Conservation (phyloP, 2,888 invertebrate species). For the Agelastica alni region DNA sequence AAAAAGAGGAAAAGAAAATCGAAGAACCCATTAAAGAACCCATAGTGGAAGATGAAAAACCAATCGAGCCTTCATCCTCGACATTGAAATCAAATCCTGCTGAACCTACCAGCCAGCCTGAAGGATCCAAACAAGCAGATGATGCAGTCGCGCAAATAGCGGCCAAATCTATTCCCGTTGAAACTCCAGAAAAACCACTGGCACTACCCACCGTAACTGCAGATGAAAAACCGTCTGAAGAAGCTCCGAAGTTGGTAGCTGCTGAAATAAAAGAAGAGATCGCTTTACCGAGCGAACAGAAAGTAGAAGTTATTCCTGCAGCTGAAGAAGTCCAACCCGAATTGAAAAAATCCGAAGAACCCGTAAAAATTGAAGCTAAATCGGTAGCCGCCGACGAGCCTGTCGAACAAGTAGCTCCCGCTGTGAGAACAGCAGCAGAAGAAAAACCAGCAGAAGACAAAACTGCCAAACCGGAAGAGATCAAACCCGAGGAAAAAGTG, state of each 20-base stretch:
- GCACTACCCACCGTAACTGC: constrained; percentile 51
- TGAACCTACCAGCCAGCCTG: constrained; percentile 30
- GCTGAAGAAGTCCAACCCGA: constrained; percentile 42
- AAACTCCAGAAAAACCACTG: constrained; percentile 51
- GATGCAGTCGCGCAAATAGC: constrained; percentile 48
- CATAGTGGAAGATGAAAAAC: constrained; percentile 33
- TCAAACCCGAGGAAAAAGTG: constrained; percentile 20
- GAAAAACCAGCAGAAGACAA: constrained; percentile 45
- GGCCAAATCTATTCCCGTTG: constrained; percentile 48
- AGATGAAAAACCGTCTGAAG: constrained; percentile 37
- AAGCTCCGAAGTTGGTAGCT: constrained; percentile 31
- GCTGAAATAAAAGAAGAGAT: constrained; percentile 43
- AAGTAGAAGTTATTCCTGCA: constrained; percentile 42
- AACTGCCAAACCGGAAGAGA: constrained; percentile 16
- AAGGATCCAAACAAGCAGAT: constrained; percentile 47
- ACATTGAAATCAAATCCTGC: constrained; percentile 11
- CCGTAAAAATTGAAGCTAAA: constrained; percentile 7
- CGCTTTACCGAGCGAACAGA: constrained; percentile 44
- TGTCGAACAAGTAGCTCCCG: background rate
- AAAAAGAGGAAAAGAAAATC: constrained; percentile 19
- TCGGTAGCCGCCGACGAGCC: background rate
- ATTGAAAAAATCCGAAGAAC: constrained; percentile 28
- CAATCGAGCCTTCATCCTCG: constrained; percentile 28
- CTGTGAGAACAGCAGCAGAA: constrained; percentile 13
- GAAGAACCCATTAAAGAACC: constrained; percentile 28